Conservation (phyloP, 2,797 vertebrate species). For the Florisuga fusca region DNA sequence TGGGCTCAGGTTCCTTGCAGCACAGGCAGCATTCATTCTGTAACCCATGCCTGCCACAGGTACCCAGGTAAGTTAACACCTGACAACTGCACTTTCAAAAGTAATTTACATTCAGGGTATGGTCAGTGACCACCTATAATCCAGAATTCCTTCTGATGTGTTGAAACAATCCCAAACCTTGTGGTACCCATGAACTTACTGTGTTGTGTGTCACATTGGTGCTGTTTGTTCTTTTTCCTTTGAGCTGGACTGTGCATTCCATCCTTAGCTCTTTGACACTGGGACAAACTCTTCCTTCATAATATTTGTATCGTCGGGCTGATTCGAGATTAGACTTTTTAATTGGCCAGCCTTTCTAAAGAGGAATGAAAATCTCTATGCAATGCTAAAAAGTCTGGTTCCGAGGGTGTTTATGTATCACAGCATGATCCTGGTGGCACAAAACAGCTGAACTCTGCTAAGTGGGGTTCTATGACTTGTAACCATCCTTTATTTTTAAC, state of each 20-base stretch:
- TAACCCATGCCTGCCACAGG: neutral
- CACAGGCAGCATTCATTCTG: neutral
- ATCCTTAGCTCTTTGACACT: neutral
- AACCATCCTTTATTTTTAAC: neutral
- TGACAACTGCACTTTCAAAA: neutral
- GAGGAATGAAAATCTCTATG: neutral
- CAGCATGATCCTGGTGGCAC: neutral
- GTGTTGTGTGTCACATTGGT: neutral
- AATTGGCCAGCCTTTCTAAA: neutral
- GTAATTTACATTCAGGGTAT: neutral
- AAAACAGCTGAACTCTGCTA: neutral
- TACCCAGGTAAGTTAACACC: conserved; percentile 27
- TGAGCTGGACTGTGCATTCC: neutral
- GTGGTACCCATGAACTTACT: neutral
- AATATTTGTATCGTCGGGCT: neutral
- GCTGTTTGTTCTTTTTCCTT: neutral
- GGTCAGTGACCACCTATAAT: neutral
- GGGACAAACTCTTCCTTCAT: neutral
- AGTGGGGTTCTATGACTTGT: neutral
- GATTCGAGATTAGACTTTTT: neutral
- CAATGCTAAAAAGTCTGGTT: neutral
- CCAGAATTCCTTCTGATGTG: neutral
- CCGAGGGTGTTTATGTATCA: neutral
- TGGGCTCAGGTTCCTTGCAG: conserved; percentile 38
- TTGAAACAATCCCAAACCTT: neutral